phyloP scores from a whole-genome alignment of 2,888 invertebrate species.

The Argyresthia albistria region DNA sequence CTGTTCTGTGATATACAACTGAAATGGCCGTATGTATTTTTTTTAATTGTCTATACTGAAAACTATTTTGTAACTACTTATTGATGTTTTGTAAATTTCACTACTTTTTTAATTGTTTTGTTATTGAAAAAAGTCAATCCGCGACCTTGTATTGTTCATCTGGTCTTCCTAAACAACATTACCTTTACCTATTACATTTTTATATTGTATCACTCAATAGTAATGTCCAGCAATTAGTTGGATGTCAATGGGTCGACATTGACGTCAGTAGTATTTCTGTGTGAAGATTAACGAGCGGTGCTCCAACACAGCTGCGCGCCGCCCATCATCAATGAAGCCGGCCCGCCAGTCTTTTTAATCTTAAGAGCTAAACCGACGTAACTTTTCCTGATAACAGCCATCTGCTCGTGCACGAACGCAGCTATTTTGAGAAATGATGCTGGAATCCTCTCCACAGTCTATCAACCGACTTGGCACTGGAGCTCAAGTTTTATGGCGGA shows the following conservation, averaged over 20 bases:
- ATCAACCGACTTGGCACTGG: conserved; percentile 67
- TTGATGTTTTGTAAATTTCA: too few species aligned
- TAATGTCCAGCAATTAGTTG: background rate
- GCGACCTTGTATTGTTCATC: background rate
- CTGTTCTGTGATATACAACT: conserved; percentile 26
- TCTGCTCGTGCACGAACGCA: conserved; percentile 33
- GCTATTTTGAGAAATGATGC: conserved; percentile 64
- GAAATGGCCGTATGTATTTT: conserved; percentile 52
- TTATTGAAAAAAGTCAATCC: background rate
- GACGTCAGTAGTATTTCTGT: conserved; percentile 1
- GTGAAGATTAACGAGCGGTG: background rate
- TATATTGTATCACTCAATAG: background rate
- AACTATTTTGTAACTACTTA: background rate
- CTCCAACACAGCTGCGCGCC: background rate
- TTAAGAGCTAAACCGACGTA: conserved; percentile 27
- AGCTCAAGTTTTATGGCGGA: conserved; percentile 51
- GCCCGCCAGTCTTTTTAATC: conserved; percentile 17
- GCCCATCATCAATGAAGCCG: conserved; percentile 12
- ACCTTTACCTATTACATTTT: background rate
- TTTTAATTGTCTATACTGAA: background rate
- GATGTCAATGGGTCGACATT: background rate
- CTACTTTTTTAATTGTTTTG: background rate
- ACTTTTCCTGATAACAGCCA: conserved; percentile 25
- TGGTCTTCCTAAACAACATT: background rate
- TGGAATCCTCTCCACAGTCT: conserved; percentile 45